These are phyloP conservation scores for Megalops cyprinoides DNA, from an alignment of 2,797 vertebrate genomes.

Conservation along the genomic window DNA sequence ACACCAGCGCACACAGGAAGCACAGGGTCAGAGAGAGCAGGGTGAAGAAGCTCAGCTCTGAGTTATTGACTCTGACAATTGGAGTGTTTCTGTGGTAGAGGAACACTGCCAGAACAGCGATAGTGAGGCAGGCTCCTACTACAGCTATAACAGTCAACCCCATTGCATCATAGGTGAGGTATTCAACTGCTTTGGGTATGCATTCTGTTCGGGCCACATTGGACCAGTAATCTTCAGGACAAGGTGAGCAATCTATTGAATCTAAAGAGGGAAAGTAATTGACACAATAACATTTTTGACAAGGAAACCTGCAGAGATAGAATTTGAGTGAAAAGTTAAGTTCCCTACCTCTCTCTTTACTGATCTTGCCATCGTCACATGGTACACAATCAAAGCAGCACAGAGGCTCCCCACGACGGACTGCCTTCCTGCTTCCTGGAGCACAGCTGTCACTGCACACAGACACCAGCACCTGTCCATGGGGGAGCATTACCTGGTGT, in stretches of 20 bases:
- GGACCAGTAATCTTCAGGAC: conserved; percentile 55
- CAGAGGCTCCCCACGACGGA: conserved; percentile 53
- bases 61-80: conserved; percentile 54
- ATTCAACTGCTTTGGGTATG: conserved; percentile 49
- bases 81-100: conserved; percentile 45
- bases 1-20: conserved; percentile 53
- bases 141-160: conserved; percentile 48
- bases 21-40: conserved; percentile 49
- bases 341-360: conserved; percentile 55
- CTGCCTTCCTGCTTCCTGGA: conserved; percentile 53
- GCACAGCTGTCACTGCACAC: conserved; percentile 52
- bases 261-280: conserved; percentile 35
- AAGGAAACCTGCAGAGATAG: too few species aligned
- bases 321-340: background rate
- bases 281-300: background rate
- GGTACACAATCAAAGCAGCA: conserved; percentile 63
- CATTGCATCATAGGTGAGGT: conserved; percentile 51
- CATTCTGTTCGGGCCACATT: conserved; percentile 49
- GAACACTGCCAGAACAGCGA: conserved; percentile 46
- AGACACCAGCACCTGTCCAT: conserved; percentile 48
- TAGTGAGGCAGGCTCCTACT: conserved; percentile 46
- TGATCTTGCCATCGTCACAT: conserved; percentile 60
- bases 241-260: conserved; percentile 54
- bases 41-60: conserved; percentile 58
- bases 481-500: background rate